Base-by-base conservation (phyloP, 2,113 vertebrate species). In the Rhinolophus sinicus region DNA sequence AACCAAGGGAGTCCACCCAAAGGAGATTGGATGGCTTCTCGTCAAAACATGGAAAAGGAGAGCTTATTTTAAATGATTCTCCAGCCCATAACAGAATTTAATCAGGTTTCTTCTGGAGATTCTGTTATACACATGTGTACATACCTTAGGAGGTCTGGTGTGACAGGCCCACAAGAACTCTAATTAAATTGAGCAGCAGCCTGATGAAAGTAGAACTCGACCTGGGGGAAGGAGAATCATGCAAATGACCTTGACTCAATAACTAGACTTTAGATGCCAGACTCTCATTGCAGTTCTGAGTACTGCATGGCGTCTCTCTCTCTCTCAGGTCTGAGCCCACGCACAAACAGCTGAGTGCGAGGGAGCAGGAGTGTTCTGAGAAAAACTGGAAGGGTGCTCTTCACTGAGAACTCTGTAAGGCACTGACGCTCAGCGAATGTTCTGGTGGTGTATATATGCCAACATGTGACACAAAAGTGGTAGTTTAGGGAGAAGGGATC, bases 51-150 rank as follows among this genome's bases (percentile, higher is more conserved):
- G 13, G 52, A 44, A 64, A 84, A 85, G 2, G 33, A 58, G 8
- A 85, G 18, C 47, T 67, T 85, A 73, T 93, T 90, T 81, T 44
- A 85, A 85, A 40, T 86, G 7, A 86, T 8, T 75, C 69, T 69
- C 35, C 50, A 81, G 12, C 14, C 86, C 50, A 44, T 28, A 70
- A 28, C 67, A 93, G 5, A 70, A 65, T 64, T n/a, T 52, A 26
- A 78, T 80, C 26, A 73, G 21, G 58, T 18, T 40, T 70, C 22
- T 65, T 88, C 18, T 18, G 28, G 50, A 8, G n/a, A 64, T 4
- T 56, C 24, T 69, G 11, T 47, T 95, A 83, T 18, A 72, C 21
- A 56, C 64, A 8, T 65, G 18, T 28, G 10, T 13, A 60, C 54
- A 69, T 40, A 82, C 24, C 38, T 91, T 72, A 73, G 40, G n/a